Evolutionary conservation across 2,888 invertebrate genomes (phyloP).

Genomic region (Macaria liturata): DNA sequence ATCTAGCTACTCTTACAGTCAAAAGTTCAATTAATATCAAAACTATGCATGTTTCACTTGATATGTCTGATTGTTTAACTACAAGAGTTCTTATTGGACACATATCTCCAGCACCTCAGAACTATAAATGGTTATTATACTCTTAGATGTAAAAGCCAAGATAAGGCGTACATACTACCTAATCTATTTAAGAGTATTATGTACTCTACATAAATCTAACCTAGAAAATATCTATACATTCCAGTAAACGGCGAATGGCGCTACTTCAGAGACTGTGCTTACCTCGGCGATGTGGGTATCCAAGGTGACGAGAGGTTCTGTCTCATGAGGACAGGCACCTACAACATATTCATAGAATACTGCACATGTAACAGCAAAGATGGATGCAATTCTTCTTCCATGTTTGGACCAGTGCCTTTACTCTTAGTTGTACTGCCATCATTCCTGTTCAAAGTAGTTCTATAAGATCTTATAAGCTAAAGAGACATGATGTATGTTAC

Average conservation of each 20-base stretch:
- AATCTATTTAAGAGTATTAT: too few relatives aligned
- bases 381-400: conserved; percentile 90
- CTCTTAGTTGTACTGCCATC: conserved; percentile 8
- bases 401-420: conserved; percentile 57
- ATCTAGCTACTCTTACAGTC: too few relatives aligned
- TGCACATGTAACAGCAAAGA: conserved; percentile 97
- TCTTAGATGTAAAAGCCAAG: too few relatives aligned
- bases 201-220: background rate
- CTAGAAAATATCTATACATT: conserved; percentile 32
- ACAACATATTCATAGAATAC: conserved; percentile 96
- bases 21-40: too few relatives aligned
- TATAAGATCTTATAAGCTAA: background rate
- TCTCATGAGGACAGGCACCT: conserved; percentile 94
- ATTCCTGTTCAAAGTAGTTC: conserved; percentile 13
- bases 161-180: too few relatives aligned
- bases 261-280: conserved; percentile 94
- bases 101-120: too few relatives aligned
- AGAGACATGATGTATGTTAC: too few relatives aligned
- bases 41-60: too few relatives aligned
- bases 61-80: too few relatives aligned
- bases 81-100: too few relatives aligned
- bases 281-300: conserved; percentile 95
- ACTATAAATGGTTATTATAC: too few relatives aligned
- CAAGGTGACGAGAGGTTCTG: conserved; percentile 95
- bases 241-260: conserved; percentile 94